Conservation (phyloP, 2,797 vertebrate genomes). For the Menidia menidia region DNA sequence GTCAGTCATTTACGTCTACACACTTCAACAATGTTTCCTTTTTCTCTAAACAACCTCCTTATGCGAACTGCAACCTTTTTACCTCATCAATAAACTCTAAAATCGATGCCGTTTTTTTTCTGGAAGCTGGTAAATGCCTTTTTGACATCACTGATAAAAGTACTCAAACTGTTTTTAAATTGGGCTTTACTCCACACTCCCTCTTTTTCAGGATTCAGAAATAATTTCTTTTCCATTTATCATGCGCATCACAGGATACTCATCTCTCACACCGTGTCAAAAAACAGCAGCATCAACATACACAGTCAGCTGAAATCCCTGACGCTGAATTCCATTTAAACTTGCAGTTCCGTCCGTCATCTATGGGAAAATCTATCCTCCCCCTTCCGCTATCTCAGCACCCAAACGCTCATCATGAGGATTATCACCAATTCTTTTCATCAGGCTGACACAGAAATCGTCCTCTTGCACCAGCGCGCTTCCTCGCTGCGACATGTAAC, state of each 20-base stretch:
- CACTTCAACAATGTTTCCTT: neutral
- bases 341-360: slow-evolving; percentile 29
- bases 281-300: slow-evolving; percentile 24
- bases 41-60: neutral
- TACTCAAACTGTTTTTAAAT: slow-evolving; percentile 48
- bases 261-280: slow-evolving; percentile 4
- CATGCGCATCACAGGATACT: neutral
- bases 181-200: neutral
- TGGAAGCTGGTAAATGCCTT: slow-evolving; percentile 46
- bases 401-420: slow-evolving; percentile 60
- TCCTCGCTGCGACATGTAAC: slow-evolving; percentile 67
- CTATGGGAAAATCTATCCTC: slow-evolving; percentile 37
- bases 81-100: neutral
- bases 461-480: slow-evolving; percentile 35
- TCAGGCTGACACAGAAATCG: slow-evolving; percentile 55
- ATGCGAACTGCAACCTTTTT: neutral
- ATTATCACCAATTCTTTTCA: slow-evolving; percentile 74
- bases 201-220: neutral
- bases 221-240: slow-evolving; percentile 4
- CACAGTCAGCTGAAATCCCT: slow-evolving; percentile 14
- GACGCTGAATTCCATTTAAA: slow-evolving; percentile 26
- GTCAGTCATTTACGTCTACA: slow-evolving; percentile 13
- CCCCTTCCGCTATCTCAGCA: slow-evolving; percentile 58
- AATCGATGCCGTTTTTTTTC: slow-evolving; percentile 47
- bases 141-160: slow-evolving; percentile 57